phyloP scores from a whole-genome alignment of 1,140 invertebrate species.

The Himalopsyche phryganea region DNA sequence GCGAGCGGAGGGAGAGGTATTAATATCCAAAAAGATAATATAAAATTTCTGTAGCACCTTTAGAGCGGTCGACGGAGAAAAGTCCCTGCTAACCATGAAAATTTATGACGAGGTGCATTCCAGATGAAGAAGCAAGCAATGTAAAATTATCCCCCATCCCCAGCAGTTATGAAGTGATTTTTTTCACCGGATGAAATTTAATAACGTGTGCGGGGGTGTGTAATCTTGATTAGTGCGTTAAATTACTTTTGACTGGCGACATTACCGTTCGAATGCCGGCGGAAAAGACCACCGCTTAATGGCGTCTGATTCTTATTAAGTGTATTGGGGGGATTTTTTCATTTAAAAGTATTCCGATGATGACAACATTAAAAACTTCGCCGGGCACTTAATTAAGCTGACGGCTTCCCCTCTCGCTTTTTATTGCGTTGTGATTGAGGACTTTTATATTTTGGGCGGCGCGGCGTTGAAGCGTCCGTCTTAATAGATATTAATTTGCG shows the following conservation, averaged over 20 bases:
- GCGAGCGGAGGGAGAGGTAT: conserved; percentile 12
- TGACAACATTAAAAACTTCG: too few relatives aligned
- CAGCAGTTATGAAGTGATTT: conserved; percentile 28
- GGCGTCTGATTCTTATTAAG: too few relatives aligned
- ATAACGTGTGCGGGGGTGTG: conserved; percentile 28
- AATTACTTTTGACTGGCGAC: conserved; percentile 7
- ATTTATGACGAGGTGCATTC: conserved; percentile 34
- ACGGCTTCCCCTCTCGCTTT: too few relatives aligned
- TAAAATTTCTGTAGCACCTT: conserved; percentile 34
- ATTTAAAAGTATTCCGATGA: too few relatives aligned
- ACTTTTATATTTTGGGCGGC: too few relatives aligned
- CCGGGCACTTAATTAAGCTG: too few relatives aligned
- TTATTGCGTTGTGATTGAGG: too few relatives aligned
- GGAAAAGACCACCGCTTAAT: too few relatives aligned
- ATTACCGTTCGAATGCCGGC: background rate
- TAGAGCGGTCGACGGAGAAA: conserved; percentile 9
- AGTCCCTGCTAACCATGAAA: conserved; percentile 29
- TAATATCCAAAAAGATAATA: conserved; percentile 35
- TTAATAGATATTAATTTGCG: too few relatives aligned
- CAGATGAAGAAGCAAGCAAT: conserved; percentile 30
- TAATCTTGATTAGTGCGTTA: conserved; percentile 30
- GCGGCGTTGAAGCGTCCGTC: too few relatives aligned
- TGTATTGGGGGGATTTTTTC: too few relatives aligned
- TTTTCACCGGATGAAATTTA: conserved; percentile 29
- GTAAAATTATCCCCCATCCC: conserved; percentile 21